These are phyloP conservation scores for Dendrophyllia cribrosa DNA, from an alignment of 64 coral and sea anemone genomes.

Conservation along the genomic window DNA sequence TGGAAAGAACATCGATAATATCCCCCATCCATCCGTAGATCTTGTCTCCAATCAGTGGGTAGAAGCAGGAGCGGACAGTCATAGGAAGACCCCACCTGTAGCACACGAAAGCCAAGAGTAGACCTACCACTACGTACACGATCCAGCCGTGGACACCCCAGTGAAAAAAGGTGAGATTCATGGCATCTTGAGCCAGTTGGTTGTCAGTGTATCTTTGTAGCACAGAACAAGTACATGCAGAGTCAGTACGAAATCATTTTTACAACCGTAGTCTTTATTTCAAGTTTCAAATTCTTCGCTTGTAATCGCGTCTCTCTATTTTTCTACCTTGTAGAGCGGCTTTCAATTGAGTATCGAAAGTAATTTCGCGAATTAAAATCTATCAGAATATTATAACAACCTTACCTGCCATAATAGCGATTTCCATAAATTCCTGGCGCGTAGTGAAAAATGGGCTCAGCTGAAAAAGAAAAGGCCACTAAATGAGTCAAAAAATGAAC, in stretches of 20 bases:
- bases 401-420: conserved; percentile 31
- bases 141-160: conserved; percentile 59
- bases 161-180: conserved; percentile 52
- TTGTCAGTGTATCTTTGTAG: conserved; percentile 33
- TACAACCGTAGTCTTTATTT: no score
- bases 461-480: background rate
- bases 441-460: conserved; percentile 43
- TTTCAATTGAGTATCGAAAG: no score
- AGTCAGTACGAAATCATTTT: background rate
- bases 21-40: conserved; percentile 45
- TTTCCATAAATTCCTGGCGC: conserved; percentile 16
- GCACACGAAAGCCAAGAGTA: conserved; percentile 41
- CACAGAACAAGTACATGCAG: background rate
- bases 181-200: conserved; percentile 46
- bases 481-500: background rate
- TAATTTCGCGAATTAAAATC: no score
- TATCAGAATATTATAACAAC: no score
- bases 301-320: no score
- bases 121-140: conserved; percentile 48
- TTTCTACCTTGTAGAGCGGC: no score
- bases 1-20: conserved; percentile 42
- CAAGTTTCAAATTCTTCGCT: no score
- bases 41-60: conserved; percentile 48
- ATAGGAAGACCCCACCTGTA: conserved; percentile 36
- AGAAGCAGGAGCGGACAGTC: conserved; percentile 48